These are phyloP conservation scores for Arion vulgaris DNA, from an alignment of 1,140 invertebrate species.

Conservation along the genomic window DNA sequence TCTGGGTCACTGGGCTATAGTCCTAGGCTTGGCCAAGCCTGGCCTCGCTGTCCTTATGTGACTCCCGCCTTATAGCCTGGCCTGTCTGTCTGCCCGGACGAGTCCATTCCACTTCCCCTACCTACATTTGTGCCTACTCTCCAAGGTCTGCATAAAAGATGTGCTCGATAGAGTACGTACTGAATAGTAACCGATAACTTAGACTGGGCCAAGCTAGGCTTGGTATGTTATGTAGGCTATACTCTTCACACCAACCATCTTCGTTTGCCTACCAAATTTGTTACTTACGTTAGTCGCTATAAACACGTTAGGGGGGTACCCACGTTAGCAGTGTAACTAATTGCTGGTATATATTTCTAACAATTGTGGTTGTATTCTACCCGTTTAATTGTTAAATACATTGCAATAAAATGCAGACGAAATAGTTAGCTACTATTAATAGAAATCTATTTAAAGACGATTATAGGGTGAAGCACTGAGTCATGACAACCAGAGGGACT, in stretches of 20 bases:
- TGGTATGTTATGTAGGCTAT: no score
- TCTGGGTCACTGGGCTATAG: conserved; percentile 28
- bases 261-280: background rate
- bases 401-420: no score
- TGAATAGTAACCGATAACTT: background rate
- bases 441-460: no score
- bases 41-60: conserved; percentile 13
- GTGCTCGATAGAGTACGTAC: background rate
- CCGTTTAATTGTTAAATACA: no score
- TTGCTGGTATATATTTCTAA: no score
- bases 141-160: background rate
- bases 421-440: no score
- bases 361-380: no score
- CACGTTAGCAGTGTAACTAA: no score
- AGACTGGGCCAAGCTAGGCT: background rate
- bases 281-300: no score
- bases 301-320: no score
- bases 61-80: conserved; percentile 3
- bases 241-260: background rate
- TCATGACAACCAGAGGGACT: no score
- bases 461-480: no score
- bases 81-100: conserved; percentile 7
- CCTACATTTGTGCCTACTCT: background rate
- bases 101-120: conserved; percentile 25
- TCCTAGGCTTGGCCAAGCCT: background rate